These are phyloP conservation scores for Coccyzus lansbergi DNA, from an alignment of 2,797 vertebrate species.

Conservation along the genomic window DNA sequence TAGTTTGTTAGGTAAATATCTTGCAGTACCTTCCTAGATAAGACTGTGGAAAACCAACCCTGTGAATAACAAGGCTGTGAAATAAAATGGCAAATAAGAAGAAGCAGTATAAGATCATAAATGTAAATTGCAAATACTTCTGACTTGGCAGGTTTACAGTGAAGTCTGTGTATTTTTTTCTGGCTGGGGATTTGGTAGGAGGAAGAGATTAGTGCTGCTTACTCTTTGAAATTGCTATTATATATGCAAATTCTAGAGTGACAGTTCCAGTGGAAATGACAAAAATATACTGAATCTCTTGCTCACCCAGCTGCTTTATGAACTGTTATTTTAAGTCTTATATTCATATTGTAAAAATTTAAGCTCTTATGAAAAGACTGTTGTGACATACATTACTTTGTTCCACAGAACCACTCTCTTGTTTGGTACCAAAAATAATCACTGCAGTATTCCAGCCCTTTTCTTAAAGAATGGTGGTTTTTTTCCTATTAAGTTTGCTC, in stretches of 20 bases:
- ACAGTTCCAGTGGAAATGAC: background rate
- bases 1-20: conserved; percentile 58
- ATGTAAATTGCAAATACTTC: background rate
- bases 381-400: too few species aligned
- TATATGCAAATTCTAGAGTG: background rate
- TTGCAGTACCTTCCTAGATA: conserved; percentile 33
- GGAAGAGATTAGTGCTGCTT: background rate
- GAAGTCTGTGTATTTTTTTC: background rate
- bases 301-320: background rate
- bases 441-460: background rate
- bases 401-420: background rate
- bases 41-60: background rate
- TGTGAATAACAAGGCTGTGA: background rate
- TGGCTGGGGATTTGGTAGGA: background rate
- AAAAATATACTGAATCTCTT: background rate
- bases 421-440: background rate
- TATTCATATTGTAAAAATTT: background rate
- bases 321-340: background rate
- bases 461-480: background rate
- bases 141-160: background rate
- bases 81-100: background rate
- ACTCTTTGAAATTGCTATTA: background rate
- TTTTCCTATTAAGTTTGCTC: background rate
- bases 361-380: background rate
- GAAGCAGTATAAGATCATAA: background rate